Percentiles rank a stretch among this genome's conserved stretches.
Conservation (phyloP, 2,888 invertebrate species). For the Agriopis leucophaearia region DNA sequence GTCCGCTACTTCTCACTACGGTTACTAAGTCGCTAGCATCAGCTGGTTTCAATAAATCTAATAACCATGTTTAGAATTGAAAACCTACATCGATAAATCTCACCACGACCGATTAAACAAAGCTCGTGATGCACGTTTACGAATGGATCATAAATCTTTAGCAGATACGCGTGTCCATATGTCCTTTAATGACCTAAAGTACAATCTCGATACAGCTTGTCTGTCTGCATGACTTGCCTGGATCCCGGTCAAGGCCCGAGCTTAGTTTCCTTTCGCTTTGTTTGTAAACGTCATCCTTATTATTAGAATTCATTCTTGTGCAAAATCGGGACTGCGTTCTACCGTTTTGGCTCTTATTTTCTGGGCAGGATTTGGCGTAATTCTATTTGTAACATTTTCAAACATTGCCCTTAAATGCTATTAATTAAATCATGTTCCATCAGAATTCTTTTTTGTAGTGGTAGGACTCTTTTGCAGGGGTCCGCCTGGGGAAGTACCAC, state of each 20-base stretch:
- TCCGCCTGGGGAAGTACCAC: no score
- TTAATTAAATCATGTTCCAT: no score
- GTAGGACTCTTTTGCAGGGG: no score
- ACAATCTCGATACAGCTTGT: conserved; percentile 48
- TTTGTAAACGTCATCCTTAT: conserved; percentile 46
- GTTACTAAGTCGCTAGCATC: neutral
- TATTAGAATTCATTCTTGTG: conserved; percentile 37
- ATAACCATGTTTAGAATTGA: neutral
- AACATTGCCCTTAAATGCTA: neutral
- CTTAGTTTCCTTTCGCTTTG: conserved; percentile 73
- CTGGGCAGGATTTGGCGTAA: conserved; percentile 6
- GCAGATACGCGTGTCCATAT: conserved; percentile 17
- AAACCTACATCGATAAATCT: conserved; percentile 6
- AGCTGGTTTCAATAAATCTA: neutral
- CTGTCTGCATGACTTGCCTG: conserved; percentile 61
- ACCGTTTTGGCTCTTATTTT: conserved; percentile 30
- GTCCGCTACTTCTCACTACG: no score
- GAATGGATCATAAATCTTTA: conserved; percentile 34
- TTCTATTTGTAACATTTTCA: neutral
- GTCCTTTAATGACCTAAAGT: conserved; percentile 38
- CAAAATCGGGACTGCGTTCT: conserved; percentile 27
- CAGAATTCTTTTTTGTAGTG: no score
- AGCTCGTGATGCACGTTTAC: conserved; percentile 16
- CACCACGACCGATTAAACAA: conserved; percentile 12
- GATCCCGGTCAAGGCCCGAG: conserved; percentile 77